Base-by-base conservation (phyloP, 2,797 vertebrate genomes). In the Anisognathus igniventris region DNA sequence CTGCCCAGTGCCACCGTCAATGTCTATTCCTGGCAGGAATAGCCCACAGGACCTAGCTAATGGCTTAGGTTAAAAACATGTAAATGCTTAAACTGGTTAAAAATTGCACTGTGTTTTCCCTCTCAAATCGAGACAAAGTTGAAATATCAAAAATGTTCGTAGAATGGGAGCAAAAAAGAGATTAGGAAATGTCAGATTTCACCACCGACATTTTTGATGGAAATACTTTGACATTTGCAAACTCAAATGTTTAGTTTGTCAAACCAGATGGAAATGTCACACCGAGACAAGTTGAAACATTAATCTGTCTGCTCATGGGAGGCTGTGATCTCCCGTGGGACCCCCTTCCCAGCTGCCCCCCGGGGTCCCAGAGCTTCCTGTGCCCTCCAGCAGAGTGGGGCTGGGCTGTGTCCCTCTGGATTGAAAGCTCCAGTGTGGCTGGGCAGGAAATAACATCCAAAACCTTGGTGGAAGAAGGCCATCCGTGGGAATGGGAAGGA, bases 231-330 rank as follows among this genome's bases (percentile, higher is more conserved):
- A 90, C 96, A 94, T 96, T 95, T 95, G 90, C 91, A 83, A 95
- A 94, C 76, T 96, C 90, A 92, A 96, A 96, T 80, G 79, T 95
- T 96, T 95, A 93, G 94, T 95, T 95, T 96, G 95, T 94, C 94
- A 96, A 93, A 95, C 91, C 75, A 88, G 83, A 96, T 96, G 93
- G 85, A 96, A 94, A 94, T 96, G 91, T 94, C 95, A 94, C 44
- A 74, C n/a, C 0, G 7, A 96, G 91, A 85, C 85, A 71, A 83
- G 91, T 44, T 61, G 91, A 94, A 92, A 94, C 66, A 28, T 92
- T 95, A 95, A 94, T 94, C 87, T 91, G 68, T 39, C 51, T 37
- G 81, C 60, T 80, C 86, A 57, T 0, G 2, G 45, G 42, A 64
- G 47, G 66, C 73, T 78, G 70, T 0, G 1, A 23, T 67, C 31